These are phyloP conservation scores for Cerastis leucographa DNA, from an alignment of 2,888 invertebrate species.

Conservation along the genomic window DNA sequence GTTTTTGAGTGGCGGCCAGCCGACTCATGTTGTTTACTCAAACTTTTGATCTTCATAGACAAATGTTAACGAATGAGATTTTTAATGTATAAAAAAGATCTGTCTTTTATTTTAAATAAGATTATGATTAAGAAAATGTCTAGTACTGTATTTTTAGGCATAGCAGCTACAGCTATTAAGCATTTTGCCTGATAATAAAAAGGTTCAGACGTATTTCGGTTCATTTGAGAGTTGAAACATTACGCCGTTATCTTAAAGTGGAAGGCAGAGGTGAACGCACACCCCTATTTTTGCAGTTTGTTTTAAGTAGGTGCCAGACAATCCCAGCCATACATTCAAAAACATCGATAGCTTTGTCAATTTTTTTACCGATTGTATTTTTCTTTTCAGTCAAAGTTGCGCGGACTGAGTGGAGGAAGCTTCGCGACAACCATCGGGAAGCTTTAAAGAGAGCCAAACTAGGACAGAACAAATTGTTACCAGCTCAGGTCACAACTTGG, in stretches of 20 bases:
- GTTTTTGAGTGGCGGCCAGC: conserved; percentile 27
- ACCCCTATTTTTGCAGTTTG: neutral
- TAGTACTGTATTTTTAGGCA: neutral
- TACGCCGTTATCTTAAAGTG: neutral
- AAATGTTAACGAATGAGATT: neutral
- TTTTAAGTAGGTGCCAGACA: neutral
- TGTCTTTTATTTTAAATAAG: too few species aligned
- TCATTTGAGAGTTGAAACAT: neutral
- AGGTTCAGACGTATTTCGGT: neutral
- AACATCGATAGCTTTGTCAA: neutral
- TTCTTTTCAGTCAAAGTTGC: conserved; percentile 82
- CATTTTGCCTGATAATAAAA: neutral
- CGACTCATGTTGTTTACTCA: neutral
- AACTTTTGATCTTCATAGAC: neutral
- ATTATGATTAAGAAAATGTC: neutral
- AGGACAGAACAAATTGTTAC: conserved; percentile 85
- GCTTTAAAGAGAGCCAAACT: conserved; percentile 86
- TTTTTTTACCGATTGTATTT: neutral
- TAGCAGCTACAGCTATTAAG: neutral
- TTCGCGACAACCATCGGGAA: conserved; percentile 86
- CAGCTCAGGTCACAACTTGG: conserved; percentile 88
- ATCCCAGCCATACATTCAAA: neutral
- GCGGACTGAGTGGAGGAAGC: conserved; percentile 86
- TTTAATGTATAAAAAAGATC: neutral
- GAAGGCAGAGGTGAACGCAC: neutral